These are phyloP conservation scores for Dreissena polymorpha DNA, from an alignment of 1,140 invertebrate species.

Conservation along the genomic window DNA sequence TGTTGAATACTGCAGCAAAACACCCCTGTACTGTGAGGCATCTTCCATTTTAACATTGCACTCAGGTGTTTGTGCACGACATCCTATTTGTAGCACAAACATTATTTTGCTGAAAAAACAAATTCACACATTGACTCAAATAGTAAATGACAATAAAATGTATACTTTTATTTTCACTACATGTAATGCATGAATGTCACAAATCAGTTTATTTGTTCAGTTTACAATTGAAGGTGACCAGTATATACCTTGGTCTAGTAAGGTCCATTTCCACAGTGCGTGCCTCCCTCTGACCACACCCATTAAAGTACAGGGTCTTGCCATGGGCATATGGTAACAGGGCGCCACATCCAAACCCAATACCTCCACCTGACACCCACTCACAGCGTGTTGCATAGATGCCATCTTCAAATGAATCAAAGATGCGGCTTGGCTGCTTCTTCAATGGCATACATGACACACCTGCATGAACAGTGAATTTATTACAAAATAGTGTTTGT, in stretches of 20 bases:
- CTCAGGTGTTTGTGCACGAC: slow-evolving; percentile 75
- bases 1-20: slow-evolving; percentile 79
- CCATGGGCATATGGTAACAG: slow-evolving; percentile 79
- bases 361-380: slow-evolving; percentile 78
- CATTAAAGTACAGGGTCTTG: slow-evolving; percentile 81
- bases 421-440: slow-evolving; percentile 67
- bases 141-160: background rate
- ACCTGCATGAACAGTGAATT: slow-evolving; percentile 63
- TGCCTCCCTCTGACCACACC: slow-evolving; percentile 79
- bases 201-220: background rate
- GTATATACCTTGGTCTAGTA: slow-evolving; percentile 51
- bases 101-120: slow-evolving; percentile 78
- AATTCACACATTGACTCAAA: background rate
- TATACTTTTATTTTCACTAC: too few species aligned
- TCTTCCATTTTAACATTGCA: slow-evolving; percentile 77
- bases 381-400: slow-evolving; percentile 76
- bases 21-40: slow-evolving; percentile 72
- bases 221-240: background rate
- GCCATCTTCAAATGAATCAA: slow-evolving; percentile 80
- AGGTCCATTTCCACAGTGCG: slow-evolving; percentile 79
- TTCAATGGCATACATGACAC: slow-evolving; percentile 68
- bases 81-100: slow-evolving; percentile 81
- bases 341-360: slow-evolving; percentile 80
- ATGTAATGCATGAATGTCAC: too few species aligned
- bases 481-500: background rate